Conservation (phyloP, 2,113 vertebrate genomes). For the Himantopus leucocephalus region DNA sequence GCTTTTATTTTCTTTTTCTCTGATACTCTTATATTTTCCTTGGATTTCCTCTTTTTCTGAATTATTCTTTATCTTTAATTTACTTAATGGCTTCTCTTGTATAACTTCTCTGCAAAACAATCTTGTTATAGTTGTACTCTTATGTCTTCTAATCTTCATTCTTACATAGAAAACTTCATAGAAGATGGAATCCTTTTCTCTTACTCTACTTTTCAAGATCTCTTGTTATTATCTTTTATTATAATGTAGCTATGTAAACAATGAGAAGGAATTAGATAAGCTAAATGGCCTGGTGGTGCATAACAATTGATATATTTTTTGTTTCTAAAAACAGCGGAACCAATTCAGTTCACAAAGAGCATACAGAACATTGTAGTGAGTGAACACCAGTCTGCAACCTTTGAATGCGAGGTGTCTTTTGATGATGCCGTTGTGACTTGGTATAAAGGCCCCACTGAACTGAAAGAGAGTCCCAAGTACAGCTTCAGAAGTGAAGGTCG, state of each 20-base stretch:
- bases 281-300: background rate
- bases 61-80: background rate
- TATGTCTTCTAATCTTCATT: background rate
- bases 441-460: slow-evolving; percentile 95
- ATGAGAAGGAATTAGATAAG: background rate
- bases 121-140: background rate
- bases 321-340: slow-evolving; percentile 84
- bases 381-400: slow-evolving; percentile 93
- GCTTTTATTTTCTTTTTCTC: background rate
- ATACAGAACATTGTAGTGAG: slow-evolving; percentile 98
- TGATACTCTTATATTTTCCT: background rate
- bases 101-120: background rate
- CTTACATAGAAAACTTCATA: background rate
- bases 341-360: slow-evolving; percentile 98
- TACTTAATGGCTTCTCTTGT: background rate
- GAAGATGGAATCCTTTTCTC: background rate
- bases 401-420: slow-evolving; percentile 97
- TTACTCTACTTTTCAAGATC: background rate
- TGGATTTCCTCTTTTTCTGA: background rate
- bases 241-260: background rate
- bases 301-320: background rate
- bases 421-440: slow-evolving; percentile 96
- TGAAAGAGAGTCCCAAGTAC: slow-evolving; percentile 93
- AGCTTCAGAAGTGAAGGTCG: slow-evolving; percentile 94
- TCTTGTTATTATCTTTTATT: background rate